Base-by-base conservation (phyloP, 2,888 invertebrate genomes). In the Ernsta delagoae region DNA sequence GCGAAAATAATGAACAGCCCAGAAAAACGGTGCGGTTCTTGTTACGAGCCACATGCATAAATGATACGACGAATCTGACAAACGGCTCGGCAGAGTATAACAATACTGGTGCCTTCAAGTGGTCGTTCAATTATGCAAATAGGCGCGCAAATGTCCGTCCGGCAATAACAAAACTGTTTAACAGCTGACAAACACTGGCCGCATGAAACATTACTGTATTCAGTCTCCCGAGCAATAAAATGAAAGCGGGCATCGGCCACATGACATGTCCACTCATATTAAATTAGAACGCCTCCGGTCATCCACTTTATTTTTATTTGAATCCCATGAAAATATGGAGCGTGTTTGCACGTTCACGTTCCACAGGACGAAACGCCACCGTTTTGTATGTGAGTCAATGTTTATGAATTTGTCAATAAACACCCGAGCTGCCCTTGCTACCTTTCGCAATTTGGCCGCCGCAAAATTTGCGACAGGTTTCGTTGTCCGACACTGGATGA, bases 91-190 rank as follows among this genome's bases (percentile, higher is more conserved):
- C 89, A 88, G 85, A 92, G 86, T 90, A 90, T 93, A 93, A 93
- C 93, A 93, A 93, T 90, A 92, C 85, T 89, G 89, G 90, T 89
- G 88, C 84, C 84, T 90, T 88, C 87, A 90, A 92, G 92, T 92
- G 90, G 87, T 87, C 90, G 90, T 93, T 93, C 93, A 93, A 94
- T 94, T 94, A 94, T 94, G 94, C 92, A 94, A 94, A 94, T 93
- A 89, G 89, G 84, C 88, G 85, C 86, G 75, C 82, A 89, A 82
- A 88, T 88, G 89, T 87, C 86, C 87, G 88, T 87, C 89, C 88
- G 80, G 87, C 88, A 88, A 92, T 92, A 92, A 92, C 90, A 90
- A 89, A 92, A 92, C 91, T 92, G 90, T 92, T 92, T 90, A 92
- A 91, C 92, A 92, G 90, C 90, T 92, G 90, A 90, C 90, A 86